Conservation (phyloP, 2,888 invertebrate species). For the Nineta flava region DNA sequence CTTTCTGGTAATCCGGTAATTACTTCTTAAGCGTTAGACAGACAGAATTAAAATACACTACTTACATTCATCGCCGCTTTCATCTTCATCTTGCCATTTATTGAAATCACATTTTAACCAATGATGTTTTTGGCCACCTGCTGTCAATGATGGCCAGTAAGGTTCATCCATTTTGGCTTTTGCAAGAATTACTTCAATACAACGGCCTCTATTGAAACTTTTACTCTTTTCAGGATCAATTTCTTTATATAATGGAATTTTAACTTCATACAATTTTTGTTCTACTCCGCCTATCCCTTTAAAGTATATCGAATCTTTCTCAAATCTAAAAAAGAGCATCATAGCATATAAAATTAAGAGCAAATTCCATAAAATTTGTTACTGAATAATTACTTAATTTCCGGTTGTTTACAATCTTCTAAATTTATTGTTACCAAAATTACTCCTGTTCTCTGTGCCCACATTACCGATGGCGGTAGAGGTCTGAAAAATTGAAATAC, state of each 20-base stretch:
- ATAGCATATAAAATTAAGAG: background rate
- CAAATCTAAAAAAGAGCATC: slow-evolving; percentile 33
- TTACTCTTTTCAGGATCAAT: slow-evolving; percentile 67
- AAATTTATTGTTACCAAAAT: slow-evolving; percentile 81
- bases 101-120: slow-evolving; percentile 96
- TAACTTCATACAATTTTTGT: slow-evolving; percentile 73
- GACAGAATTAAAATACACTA: slow-evolving; percentile 14
- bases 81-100: slow-evolving; percentile 96
- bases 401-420: slow-evolving; percentile 75
- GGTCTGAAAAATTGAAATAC: slow-evolving; percentile 27
- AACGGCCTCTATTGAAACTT: slow-evolving; percentile 54
- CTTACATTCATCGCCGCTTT: slow-evolving; percentile 61
- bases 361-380: background rate
- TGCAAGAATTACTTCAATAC: slow-evolving; percentile 55
- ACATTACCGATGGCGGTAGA: slow-evolving; percentile 70
- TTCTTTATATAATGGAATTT: slow-evolving; percentile 67
- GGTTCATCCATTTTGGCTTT: slow-evolving; percentile 50
- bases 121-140: slow-evolving; percentile 78
- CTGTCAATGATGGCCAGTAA: slow-evolving; percentile 79
- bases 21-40: too few species aligned
- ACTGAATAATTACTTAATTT: slow-evolving; percentile 46
- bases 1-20: too few species aligned
- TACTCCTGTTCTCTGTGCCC: slow-evolving; percentile 80
- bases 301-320: slow-evolving; percentile 59
- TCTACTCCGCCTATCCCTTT: slow-evolving; percentile 75